Evolutionary conservation across 2,113 vertebrate species (phyloP), one percentile per base, ranked within the genome.

Genomic region (Sclerurus mexicanus): DNA sequence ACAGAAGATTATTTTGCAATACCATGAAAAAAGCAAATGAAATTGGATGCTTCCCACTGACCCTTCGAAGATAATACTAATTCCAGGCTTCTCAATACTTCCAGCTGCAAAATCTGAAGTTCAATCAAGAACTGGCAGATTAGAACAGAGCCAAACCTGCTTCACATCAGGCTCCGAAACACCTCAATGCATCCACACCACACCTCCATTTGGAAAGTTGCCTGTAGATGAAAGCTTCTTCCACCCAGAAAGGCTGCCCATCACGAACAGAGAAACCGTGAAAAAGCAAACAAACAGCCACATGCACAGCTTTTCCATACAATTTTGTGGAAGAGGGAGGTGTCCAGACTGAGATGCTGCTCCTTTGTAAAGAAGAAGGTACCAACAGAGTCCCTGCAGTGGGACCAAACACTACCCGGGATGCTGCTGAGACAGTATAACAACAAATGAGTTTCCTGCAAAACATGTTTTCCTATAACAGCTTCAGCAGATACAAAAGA

Each of bases 1-100:
- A 55, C 60, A 85, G 59, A 79, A 50, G 35, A 89, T 66, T 86
- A 71, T 59, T 71, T 39, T 53, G 55, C 33, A 90, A 92, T 27
- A 25, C 5, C 27, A 40, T 0, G 3, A 53, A 75, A 11, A 64
- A 91, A 84, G 52, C 89, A 91, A 87, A 89, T 18, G 7, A 68
- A 93, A 77, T 11, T 67, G 60, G 71, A 74, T 77, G 86, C 60
- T 91, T 63, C 55, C 33, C 82, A 42, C 40, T 76, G 50, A 74
- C 35, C 78, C 76, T 96, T 94, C 93, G 91, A 94, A 96, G 76
- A 35, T 77, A 96, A 60, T 22, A 33, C 37, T 28, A 50, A 66
- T 42, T 69, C 22, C 42, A 67, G 15, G 62, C 39, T 90, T 88
- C 68, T 78, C n/a, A n/a, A 33, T 74, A 67, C 4, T 33, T 85